These are phyloP conservation scores for Carcina quercana DNA, from an alignment of 2,888 invertebrate genomes.

Conservation along the genomic window DNA sequence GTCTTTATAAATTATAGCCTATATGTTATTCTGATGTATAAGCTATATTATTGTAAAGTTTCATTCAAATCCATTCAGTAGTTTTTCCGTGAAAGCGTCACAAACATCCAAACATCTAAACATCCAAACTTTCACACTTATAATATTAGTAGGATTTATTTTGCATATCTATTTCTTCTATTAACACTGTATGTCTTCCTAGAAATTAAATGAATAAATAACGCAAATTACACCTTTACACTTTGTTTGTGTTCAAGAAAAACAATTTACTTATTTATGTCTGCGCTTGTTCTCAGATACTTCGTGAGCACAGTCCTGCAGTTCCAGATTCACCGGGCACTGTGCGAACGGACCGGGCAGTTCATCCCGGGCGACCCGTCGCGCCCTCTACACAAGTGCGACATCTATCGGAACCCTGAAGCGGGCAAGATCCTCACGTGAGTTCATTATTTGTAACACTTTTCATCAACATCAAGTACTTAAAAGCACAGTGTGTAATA, in stretches of 20 bases:
- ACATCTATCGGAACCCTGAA: conserved; percentile 90
- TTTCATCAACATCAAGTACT: neutral
- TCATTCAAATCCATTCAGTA: too few species aligned
- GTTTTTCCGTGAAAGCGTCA: too few species aligned
- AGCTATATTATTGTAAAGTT: too few species aligned
- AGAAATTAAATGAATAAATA: too few species aligned
- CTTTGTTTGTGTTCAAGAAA: neutral
- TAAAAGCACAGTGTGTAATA: neutral
- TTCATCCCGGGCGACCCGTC: conserved; percentile 82
- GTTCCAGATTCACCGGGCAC: conserved; percentile 91
- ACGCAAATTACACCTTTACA: neutral
- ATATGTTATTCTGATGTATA: too few species aligned
- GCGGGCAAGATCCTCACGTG: conserved; percentile 91
- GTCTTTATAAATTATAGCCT: too few species aligned
- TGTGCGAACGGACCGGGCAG: conserved; percentile 89
- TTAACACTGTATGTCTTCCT: too few species aligned
- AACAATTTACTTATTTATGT: neutral
- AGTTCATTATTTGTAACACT: conserved; percentile 59
- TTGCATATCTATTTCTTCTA: too few species aligned
- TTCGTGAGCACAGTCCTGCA: conserved; percentile 94
- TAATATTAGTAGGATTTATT: too few species aligned
- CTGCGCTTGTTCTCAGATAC: conserved; percentile 81
- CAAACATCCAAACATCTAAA: too few species aligned
- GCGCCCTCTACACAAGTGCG: conserved; percentile 90
- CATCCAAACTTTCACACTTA: too few species aligned